A percentile compares a stretch with the other conserved stretches of the same genome.
Conservation (phyloP, 2,113 vertebrate species). For the Pandion haliaetus region DNA sequence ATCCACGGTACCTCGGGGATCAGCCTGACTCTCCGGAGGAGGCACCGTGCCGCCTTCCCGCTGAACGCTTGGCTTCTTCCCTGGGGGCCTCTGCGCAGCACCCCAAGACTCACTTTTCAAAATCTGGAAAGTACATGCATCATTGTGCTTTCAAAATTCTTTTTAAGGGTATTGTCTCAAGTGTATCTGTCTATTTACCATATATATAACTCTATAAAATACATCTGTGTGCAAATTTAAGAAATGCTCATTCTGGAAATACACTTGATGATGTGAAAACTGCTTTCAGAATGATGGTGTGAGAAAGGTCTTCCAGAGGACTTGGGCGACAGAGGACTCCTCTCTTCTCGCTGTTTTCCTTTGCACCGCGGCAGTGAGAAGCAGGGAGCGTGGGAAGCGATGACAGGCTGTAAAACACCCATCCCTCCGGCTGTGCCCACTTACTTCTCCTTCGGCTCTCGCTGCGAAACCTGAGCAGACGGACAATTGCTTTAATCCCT, state of each 20-base stretch:
- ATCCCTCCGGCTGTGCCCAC: background rate
- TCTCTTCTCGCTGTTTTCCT: background rate
- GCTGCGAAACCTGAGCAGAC: rapidly evolving
- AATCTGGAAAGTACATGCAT: background rate
- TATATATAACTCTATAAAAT: rapidly evolving
- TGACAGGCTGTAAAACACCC: background rate
- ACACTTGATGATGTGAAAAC: background rate
- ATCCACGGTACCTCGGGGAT: rapidly evolving
- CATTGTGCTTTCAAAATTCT: background rate
- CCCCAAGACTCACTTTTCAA: background rate
- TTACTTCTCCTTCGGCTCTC: background rate
- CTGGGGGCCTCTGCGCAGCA: background rate
- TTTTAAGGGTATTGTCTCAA: too few species aligned
- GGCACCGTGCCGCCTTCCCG: background rate
- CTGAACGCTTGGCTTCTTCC: rapidly evolving
- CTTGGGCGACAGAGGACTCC: rapidly evolving
- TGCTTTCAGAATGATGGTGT: background rate
- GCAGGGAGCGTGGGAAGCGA: background rate
- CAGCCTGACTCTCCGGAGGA: rapidly evolving
- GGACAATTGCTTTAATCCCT: background rate
- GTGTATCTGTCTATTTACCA: rapidly evolving
- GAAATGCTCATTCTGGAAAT: background rate
- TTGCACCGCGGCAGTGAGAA: rapidly evolving
- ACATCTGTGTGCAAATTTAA: background rate
- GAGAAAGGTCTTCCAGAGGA: background rate